Evolutionary conservation across 1,140 invertebrate genomes (phyloP), one percentile per base, ranked within the genome.

Genomic region (Sarcophaga bullata): DNA sequence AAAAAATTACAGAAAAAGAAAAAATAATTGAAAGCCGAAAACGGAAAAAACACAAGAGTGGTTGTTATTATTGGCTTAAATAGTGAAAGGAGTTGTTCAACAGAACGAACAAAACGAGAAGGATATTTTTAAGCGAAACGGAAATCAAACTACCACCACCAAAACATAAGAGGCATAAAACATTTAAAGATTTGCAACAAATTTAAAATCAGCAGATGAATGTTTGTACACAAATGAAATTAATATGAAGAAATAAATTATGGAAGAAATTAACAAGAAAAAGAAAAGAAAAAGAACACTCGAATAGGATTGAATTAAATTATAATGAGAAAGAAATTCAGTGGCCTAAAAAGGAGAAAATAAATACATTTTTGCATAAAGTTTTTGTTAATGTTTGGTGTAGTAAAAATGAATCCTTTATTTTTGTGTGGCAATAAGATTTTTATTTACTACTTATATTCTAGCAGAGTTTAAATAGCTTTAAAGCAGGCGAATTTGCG

Each of bases 11-110:
- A n/a, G n/a, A n/a, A n/a, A n/a, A n/a, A n/a, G n/a, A 76, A n/a
- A 76, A 58, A 58, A n/a, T n/a, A 11, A 13, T 0, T n/a, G 3
- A 58, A n/a, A 58, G 15, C 54, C 7, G n/a, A 58, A n/a, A 37
- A 37, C 25, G 25, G 25, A 37, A 37, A 37, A 37, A 37, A 37
- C 13, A 47, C n/a, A 76, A 78, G 17, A 78, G 37, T 73, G 47
- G 25, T 73, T n/a, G 75, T 78, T 78, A 78, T 78, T 78, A 78
- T 78, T 78, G 50, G 75, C 75, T 50, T 52, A 50, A 25, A 10
- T 17, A 50, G 49, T 49, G 19, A 52, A 78, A 78, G 48, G 49
- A 78, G 17, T 37, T 6, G 58, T 17, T 17, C 62, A 68, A 78
- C 50, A 48, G n/a, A n/a, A n/a, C n/a, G n/a, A n/a, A n/a, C n/a